Base-by-base conservation (phyloP, 2,888 invertebrate species). In the Notodonta ziczac region DNA sequence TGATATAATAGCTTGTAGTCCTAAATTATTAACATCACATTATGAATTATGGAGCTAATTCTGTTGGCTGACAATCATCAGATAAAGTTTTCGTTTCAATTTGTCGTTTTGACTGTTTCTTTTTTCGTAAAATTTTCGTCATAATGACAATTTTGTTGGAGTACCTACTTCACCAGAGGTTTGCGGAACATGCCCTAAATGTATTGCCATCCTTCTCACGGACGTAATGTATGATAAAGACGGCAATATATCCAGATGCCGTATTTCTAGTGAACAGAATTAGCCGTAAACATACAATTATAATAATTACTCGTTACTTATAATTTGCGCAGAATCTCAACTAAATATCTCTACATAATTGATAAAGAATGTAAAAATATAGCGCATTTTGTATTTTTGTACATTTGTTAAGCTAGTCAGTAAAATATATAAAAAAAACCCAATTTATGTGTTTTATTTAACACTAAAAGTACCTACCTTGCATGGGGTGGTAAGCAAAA, bases 371-470 rank as follows among this genome's bases (percentile, higher is more conserved):
- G 44, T 44, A 60, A 46, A 52, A 56, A 56, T 58, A 46, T 61
- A 62, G 58, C 63, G 71, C 71, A 80, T 87, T 89, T 89, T 86
- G 78, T 89, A 89, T 85, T 88, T 88, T 90, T 89, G 83, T 88
- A 88, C 83, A 88, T 86, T 86, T 84, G 81, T 83, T 85, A 86
- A 88, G 86, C 87, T 89, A 89, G 89, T 89, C 88, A 90, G 87
- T 90, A 89, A 90, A 89, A 78, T 59, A 74, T 74, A 35, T 66
- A n/a, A n/a, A n/a, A n/a, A 76, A 69, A 73, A 74, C 59, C 56
- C 57, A 56, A 60, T 65, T 60, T 61, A 0, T 66, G 65, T 72
- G 58, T 62, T 80, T 78, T 63, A 44, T 66, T 59, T 57, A 55
- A 35, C 24, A 2, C 54, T 44, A 35, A 5, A 4, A 40, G 4